phyloP scores from a whole-genome alignment of 2,888 invertebrate species.

The Synanthedon tipuliformis region DNA sequence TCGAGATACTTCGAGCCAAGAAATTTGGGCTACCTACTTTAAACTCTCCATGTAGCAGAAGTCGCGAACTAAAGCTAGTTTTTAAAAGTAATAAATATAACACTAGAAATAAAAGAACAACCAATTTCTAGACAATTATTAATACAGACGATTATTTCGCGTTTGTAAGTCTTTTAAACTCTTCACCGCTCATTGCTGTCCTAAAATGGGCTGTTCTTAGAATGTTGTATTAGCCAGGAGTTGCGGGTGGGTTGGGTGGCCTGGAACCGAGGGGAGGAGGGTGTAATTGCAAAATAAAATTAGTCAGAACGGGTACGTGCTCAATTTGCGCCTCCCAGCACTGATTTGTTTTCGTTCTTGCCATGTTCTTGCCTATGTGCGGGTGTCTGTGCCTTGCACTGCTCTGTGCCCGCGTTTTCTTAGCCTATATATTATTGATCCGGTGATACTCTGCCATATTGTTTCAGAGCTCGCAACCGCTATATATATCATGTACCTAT shows the following conservation, averaged over 20 bases:
- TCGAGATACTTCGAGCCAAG: too few relatives aligned
- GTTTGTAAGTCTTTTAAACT: neutral
- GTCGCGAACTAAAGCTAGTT: too few relatives aligned
- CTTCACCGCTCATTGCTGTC: constrained; percentile 13
- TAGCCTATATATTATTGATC: constrained; percentile 69
- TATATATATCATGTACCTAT: neutral
- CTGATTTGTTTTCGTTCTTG: constrained; percentile 67
- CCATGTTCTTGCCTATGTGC: constrained; percentile 33
- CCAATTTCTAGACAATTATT: too few relatives aligned
- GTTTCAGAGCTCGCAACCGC: constrained; percentile 20
- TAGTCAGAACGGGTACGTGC: constrained; percentile 70
- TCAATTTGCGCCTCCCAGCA: constrained; percentile 68
- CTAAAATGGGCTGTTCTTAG: constrained; percentile 53
- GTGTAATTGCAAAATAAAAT: constrained; percentile 72
- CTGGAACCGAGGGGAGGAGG: constrained; percentile 25
- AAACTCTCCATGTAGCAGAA: too few relatives aligned
- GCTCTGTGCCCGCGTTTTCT: constrained; percentile 40
- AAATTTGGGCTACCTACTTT: too few relatives aligned
- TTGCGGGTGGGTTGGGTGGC: constrained; percentile 14
- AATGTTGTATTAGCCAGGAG: constrained; percentile 60
- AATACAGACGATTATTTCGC: too few relatives aligned
- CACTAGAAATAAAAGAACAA: too few relatives aligned
- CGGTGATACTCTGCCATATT: constrained; percentile 44
- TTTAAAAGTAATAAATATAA: too few relatives aligned
- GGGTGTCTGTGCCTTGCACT: constrained; percentile 19